These are phyloP conservation scores for Sparus aurata DNA, from an alignment of 2,797 vertebrate genomes.

Conservation along the genomic window DNA sequence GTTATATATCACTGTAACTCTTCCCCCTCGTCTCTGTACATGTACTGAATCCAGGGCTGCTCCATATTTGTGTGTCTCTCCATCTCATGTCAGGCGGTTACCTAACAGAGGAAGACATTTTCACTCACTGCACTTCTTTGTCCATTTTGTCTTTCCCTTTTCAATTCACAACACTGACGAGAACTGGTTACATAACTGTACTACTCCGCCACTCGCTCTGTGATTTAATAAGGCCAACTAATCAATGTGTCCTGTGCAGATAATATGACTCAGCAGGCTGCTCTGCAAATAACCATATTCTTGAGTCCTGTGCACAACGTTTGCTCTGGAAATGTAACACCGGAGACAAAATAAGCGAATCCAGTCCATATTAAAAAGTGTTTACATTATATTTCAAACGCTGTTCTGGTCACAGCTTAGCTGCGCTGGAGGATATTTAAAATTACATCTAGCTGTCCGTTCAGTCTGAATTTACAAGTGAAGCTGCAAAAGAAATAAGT, in stretches of 20 bases:
- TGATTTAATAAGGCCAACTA: constrained; percentile 77
- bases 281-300: constrained; percentile 52
- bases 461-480: not conserved
- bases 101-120: constrained; percentile 58
- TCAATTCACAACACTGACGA: constrained; percentile 73
- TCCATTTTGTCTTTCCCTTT: constrained; percentile 67
- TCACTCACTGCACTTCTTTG: constrained; percentile 56
- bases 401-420: not conserved
- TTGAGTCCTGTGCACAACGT: constrained; percentile 32
- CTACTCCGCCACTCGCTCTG: constrained; percentile 73
- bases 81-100: constrained; percentile 35
- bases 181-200: constrained; percentile 84
- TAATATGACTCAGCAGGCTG: constrained; percentile 73
- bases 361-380: not conserved
- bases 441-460: not conserved
- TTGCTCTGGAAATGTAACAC: constrained; percentile 25
- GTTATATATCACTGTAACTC: not conserved
- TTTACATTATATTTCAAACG: not conserved
- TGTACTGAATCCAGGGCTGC: not conserved
- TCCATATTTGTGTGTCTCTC: constrained; percentile 31
- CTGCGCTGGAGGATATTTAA: not conserved
- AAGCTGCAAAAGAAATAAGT: not conserved
- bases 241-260: constrained; percentile 74
- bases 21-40: not conserved
- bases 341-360: constrained; percentile 2